phyloP scores from a whole-genome alignment of 2,797 vertebrate genomes.

The Mionectes olivaceus region DNA sequence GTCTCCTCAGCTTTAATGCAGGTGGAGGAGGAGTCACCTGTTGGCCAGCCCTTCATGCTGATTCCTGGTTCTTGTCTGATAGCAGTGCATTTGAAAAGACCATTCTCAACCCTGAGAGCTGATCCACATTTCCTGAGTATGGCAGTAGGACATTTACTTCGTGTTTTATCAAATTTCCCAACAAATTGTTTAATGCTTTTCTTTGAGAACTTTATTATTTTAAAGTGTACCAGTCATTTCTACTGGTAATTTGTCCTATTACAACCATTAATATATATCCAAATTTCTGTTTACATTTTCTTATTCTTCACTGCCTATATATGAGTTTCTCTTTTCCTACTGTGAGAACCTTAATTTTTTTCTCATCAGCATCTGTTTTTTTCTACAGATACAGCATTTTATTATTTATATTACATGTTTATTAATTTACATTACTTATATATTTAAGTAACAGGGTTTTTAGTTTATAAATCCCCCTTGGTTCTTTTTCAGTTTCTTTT shows the following conservation, averaged over 20 bases:
- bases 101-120: background rate
- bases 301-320: background rate
- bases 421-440: background rate
- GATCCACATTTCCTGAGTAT: background rate
- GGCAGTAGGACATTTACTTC: background rate
- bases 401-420: background rate
- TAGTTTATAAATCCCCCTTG: background rate
- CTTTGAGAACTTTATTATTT: background rate
- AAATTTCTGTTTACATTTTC: background rate
- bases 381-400: background rate
- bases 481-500: background rate
- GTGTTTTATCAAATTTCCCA: background rate
- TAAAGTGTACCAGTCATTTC: background rate
- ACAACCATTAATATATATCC: background rate
- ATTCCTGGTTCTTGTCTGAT: background rate
- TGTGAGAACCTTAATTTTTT: background rate
- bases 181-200: background rate
- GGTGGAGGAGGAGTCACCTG: background rate
- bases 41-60: background rate
- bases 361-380: background rate
- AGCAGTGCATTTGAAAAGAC: background rate
- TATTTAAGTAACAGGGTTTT: background rate
- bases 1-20: background rate
- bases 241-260: background rate
- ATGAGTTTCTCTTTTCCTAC: background rate